A percentile compares a stretch with the other conserved stretches of the same genome.
These are phyloP conservation scores for Alethe castanea DNA, from an alignment of 2,113 vertebrate species.

Conservation along the genomic window DNA sequence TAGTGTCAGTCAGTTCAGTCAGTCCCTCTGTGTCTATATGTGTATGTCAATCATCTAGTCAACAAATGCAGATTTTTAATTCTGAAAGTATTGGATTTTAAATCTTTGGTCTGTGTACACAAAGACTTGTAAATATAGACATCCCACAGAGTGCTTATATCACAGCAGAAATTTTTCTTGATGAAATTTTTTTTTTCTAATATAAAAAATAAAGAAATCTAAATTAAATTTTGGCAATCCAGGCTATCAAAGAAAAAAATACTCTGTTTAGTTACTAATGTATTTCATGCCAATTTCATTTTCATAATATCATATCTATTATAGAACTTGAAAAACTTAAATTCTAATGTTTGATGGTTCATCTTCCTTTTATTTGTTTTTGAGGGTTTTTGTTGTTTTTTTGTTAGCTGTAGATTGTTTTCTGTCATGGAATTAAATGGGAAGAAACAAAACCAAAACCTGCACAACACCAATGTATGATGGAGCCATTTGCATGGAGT, in stretches of 20 bases:
- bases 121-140: not conserved
- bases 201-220: not conserved
- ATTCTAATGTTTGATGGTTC: not conserved
- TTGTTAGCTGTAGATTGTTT: not conserved
- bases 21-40: not conserved
- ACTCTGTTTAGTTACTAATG: not conserved
- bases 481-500: not conserved
- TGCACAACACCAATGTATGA: rapidly evolving
- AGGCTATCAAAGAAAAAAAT: not conserved
- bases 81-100: not conserved
- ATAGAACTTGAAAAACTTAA: not conserved
- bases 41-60: not conserved
- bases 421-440: not conserved
- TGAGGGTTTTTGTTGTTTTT: not conserved
- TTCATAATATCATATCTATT: not conserved
- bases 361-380: not conserved
- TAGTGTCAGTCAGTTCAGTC: not conserved
- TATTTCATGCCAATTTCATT: not conserved
- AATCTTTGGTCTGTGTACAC: not conserved
- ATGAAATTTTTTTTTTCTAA: not conserved
- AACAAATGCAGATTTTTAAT: not conserved
- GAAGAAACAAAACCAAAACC: not conserved
- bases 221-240: not conserved
- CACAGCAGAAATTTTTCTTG: not conserved
- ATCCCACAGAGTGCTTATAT: not conserved